Conservation (phyloP, 2,113 vertebrate species). For the Apteryx mantelli region DNA sequence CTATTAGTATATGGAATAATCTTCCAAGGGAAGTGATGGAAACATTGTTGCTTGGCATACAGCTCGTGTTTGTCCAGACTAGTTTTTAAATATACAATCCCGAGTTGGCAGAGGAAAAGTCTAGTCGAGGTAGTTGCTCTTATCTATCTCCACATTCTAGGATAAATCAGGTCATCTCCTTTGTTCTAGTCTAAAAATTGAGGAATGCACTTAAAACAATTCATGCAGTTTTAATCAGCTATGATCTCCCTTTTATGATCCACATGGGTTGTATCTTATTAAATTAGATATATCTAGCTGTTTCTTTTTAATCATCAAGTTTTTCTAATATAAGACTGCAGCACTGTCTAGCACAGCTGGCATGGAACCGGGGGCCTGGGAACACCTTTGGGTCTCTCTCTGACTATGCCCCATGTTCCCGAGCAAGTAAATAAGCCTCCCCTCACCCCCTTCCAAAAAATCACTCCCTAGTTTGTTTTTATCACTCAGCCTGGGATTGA, state of each 20-base stretch:
- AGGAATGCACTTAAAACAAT: constrained; percentile 74
- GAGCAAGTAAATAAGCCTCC: neutral
- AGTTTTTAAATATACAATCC: constrained; percentile 68
- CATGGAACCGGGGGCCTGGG: neutral
- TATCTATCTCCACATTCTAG: constrained; percentile 66
- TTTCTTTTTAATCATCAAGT: constrained; percentile 65
- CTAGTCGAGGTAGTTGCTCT: constrained; percentile 67
- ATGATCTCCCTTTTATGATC: constrained; percentile 73
- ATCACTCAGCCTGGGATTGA: neutral
- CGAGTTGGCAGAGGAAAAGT: constrained; percentile 61
- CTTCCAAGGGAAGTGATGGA: constrained; percentile 66
- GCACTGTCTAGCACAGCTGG: constrained; percentile 35
- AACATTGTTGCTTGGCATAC: constrained; percentile 64
- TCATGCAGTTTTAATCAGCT: constrained; percentile 72
- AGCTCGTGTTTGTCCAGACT: constrained; percentile 67
- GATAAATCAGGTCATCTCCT: constrained; percentile 73
- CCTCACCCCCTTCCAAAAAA: neutral
- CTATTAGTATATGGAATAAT: constrained; percentile 59
- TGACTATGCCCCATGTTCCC: neutral
- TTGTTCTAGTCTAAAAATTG: constrained; percentile 69
- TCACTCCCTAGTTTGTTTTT: neutral
- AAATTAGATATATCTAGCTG: constrained; percentile 64
- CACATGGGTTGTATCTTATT: constrained; percentile 70
- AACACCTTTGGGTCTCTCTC: constrained; percentile 17
- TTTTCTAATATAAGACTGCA: constrained; percentile 50